Evolutionary conservation across 2,797 vertebrate genomes (phyloP).

Genomic region (Cyprinodon diabolis): DNA sequence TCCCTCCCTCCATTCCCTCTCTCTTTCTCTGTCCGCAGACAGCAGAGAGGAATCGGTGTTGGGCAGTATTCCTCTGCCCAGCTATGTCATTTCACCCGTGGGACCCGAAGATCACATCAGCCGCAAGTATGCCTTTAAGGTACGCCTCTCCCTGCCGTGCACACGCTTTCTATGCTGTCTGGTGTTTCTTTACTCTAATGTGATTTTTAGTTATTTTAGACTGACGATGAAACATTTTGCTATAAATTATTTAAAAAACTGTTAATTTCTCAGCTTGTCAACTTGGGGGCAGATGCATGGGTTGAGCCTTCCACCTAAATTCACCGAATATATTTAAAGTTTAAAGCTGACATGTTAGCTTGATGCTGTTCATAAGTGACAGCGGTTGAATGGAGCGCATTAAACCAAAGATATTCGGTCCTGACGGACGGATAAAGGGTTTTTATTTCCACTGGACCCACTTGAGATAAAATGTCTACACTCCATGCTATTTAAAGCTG

Average conservation of each 20-base stretch:
- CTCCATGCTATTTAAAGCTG: slow-evolving; percentile 29
- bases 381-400: background rate
- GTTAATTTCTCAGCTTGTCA: background rate
- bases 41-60: slow-evolving; percentile 93
- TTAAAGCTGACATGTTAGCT: background rate
- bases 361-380: background rate
- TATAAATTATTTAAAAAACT: background rate
- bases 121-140: slow-evolving; percentile 97
- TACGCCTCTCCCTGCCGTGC: slow-evolving; percentile 55
- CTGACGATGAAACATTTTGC: background rate
- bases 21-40: slow-evolving; percentile 77
- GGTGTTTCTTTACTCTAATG: background rate
- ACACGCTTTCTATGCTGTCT: background rate
- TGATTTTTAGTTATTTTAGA: background rate
- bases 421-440: slow-evolving; percentile 15
- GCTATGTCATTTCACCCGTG: slow-evolving; percentile 89
- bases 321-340: background rate
- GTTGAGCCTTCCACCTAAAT: background rate
- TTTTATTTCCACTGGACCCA: slow-evolving; percentile 14
- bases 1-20: slow-evolving; percentile 3
- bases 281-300: background rate
- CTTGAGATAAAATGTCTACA: slow-evolving; percentile 10
- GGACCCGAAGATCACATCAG: slow-evolving; percentile 90
- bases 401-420: slow-evolving; percentile 6
- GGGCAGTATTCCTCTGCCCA: slow-evolving; percentile 93